A percentile compares a stretch with the other conserved stretches of the same genome.
phyloP scores from a whole-genome alignment of 1,140 invertebrate genomes.

The Bradysia coprophila region DNA sequence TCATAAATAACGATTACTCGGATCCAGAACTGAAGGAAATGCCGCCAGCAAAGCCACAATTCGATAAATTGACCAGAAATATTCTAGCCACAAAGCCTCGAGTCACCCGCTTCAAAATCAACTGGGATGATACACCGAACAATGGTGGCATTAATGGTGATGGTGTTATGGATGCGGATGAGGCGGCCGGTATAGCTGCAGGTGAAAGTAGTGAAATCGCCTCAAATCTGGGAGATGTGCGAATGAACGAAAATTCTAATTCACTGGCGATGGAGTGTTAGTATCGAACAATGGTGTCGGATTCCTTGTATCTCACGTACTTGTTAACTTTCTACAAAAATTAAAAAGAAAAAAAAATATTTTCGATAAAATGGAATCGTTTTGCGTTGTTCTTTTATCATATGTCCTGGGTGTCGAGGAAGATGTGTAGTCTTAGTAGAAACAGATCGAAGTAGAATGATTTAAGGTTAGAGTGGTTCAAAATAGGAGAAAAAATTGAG shows the following conservation, averaged over 20 bases:
- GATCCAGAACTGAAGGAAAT: constrained; percentile 89
- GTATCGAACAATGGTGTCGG: no score
- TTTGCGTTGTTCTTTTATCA: no score
- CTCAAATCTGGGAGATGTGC: constrained; percentile 16
- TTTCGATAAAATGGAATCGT: no score
- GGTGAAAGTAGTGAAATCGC: constrained; percentile 19
- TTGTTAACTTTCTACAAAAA: no score
- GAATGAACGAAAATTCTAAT: constrained; percentile 23
- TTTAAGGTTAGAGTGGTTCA: no score
- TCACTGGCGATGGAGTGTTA: constrained; percentile 23
- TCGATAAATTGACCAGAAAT: constrained; percentile 88
- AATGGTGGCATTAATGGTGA: constrained; percentile 1
- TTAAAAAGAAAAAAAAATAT: no score
- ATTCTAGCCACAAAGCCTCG: constrained; percentile 86
- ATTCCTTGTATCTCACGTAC: no score
- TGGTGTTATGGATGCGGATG: background rate
- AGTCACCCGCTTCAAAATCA: constrained; percentile 93
- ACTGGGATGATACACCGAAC: constrained; percentile 68
- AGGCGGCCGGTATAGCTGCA: constrained; percentile 8
- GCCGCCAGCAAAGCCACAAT: constrained; percentile 77
- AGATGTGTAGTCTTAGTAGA: no score
- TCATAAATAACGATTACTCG: constrained; percentile 95
- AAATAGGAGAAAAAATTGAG: no score
- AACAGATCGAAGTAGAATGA: no score
- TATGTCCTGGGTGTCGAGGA: no score